Percentiles rank a stretch among this genome's conserved stretches.
Evolutionary conservation across 23 tunicate species (phyloP).

Genomic region (Trididemnum clinides): DNA sequence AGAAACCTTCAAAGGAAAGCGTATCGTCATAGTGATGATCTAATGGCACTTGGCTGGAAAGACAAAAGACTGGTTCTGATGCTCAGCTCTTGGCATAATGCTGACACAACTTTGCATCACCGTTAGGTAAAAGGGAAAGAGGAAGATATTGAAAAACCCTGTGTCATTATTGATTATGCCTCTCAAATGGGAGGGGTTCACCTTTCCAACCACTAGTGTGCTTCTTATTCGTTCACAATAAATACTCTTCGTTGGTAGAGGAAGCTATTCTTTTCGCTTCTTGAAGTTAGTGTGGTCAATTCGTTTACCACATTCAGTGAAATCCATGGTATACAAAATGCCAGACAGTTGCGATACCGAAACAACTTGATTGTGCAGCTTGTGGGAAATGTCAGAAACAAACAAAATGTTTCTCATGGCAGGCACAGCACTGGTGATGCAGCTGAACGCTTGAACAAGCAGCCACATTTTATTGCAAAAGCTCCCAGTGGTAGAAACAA

Average conservation of each 20-base stretch:
- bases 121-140: background rate
- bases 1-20: background rate
- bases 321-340: no score
- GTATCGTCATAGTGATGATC: background rate
- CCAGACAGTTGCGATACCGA: background rate
- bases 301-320: background rate
- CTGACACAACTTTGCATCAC: background rate
- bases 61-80: background rate
- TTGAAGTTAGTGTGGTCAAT: slow-evolving; percentile 6
- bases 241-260: slow-evolving; percentile 34
- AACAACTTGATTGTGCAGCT: background rate
- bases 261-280: slow-evolving; percentile 12
- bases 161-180: background rate
- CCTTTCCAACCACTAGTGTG: background rate
- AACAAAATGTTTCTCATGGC: background rate
- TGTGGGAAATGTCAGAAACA: background rate
- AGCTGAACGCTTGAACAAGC: background rate
- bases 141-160: background rate
- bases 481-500: background rate
- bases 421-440: background rate
- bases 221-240: slow-evolving; percentile 11
- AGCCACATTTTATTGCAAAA: background rate
- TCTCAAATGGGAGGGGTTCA: slow-evolving; percentile 28
- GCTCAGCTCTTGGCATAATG: slow-evolving; percentile 23
- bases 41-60: background rate